phyloP scores from a whole-genome alignment of 2,797 vertebrate species.

The Percopsis omiscomaycus region DNA sequence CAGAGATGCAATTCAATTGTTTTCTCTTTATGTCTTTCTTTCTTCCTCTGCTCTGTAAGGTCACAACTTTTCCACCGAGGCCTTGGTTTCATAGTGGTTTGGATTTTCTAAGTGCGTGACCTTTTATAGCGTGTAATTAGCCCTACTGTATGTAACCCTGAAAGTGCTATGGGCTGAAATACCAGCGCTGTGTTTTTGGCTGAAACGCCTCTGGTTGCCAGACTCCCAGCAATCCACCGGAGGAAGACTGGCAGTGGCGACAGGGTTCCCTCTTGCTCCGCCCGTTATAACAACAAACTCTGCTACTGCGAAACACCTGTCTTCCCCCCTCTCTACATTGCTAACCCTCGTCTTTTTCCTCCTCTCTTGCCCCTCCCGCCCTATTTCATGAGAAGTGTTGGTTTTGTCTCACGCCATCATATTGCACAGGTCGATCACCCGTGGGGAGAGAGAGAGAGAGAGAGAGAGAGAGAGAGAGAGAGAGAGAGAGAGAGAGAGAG shows the following conservation, averaged over 20 bases:
- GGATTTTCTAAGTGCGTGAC: constrained; percentile 35
- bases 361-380: neutral
- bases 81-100: constrained; percentile 38
- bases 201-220: constrained; percentile 38
- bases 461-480: too few species aligned
- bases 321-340: constrained; percentile 3
- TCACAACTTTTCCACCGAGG: constrained; percentile 27
- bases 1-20: constrained; percentile 43
- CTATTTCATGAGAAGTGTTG: neutral
- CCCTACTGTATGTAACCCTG: constrained; percentile 35
- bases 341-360: neutral
- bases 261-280: constrained; percentile 55
- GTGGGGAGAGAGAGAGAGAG: too few species aligned
- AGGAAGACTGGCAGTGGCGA: constrained; percentile 43
- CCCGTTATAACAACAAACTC: constrained; percentile 69
- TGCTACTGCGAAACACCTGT: constrained; percentile 64
- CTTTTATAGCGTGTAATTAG: constrained; percentile 36
- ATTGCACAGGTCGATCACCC: too few species aligned
- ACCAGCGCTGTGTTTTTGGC: constrained; percentile 5
- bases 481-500: too few species aligned
- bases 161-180: constrained; percentile 43
- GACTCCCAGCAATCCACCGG: constrained; percentile 42
- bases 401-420: too few species aligned
- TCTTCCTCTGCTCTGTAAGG: constrained; percentile 34
- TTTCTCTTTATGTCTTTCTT: constrained; percentile 29